Evolutionary conservation across 2,113 vertebrate genomes (phyloP), one percentile per base, ranked within the genome.

Genomic region (Corynorhinus townsendii): DNA sequence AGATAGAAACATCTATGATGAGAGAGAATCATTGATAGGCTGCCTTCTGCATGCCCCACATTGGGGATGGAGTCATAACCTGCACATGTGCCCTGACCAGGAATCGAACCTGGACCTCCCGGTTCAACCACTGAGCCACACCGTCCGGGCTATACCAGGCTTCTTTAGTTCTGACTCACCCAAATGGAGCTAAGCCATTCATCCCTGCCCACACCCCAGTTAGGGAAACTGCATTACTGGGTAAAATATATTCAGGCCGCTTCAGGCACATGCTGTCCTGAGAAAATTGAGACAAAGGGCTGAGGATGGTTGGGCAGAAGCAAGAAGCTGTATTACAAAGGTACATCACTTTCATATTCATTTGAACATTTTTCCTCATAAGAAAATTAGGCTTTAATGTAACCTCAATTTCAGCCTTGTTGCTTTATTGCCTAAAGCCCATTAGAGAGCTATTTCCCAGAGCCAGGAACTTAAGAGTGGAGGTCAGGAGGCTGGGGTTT

Each of bases 361-460:
- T 95, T 91, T 94, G 91, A 83, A 96, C 96, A 96, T 94, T 93
- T 96, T 95, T 97, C 76, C 95, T 96, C 94, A 77, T 94, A 95
- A 96, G 96, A 95, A 97, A 97, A 97, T 97, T 96, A 97, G 94
- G 90, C 96, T 97, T 96, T 96, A 96, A 97, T 96, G 93, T 96
- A 97, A 97, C 95, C 97, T 97, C 96, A 96, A 96, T 97, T 97
- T 96, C 97, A 97, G 93, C 96, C 90, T 94, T 97, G 96, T 96
- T 97, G 95, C 95, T 96, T 96, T 95, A 96, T 95, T 20, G 43
- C 93, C 96, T 93, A 56, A 86, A 96, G 94, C 96, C 91, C 96
- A 97, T 97, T 97, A 97, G 89, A 95, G 95, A 96, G 93, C 86
- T 89, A 93, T 96, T 97, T 97, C 91, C 96, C 95, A 94, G 93